Base-by-base conservation (phyloP, 2,888 invertebrate genomes). In the Rotaria sp. region DNA sequence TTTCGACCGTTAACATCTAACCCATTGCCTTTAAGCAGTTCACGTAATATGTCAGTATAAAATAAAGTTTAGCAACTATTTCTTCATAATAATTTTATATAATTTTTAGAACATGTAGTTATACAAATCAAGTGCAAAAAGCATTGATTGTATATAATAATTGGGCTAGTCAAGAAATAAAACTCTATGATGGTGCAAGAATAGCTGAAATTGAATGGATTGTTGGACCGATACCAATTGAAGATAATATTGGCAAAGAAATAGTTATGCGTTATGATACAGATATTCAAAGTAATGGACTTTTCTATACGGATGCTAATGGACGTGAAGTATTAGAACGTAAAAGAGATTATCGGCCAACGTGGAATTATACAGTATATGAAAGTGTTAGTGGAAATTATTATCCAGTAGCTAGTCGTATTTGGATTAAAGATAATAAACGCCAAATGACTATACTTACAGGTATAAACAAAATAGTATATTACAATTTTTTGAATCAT, bases 361-460 rank as follows among this genome's bases (percentile, higher is more conserved):
- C 95, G 0, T 97, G 94, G 94, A 41, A n/a, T n/a, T 85, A 85
- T 30, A 87, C 85, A 30, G 75, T 85, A n/a, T 84, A 85, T 18
- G 87, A 87, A 85, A 59, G 48, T 38, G 84, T 85, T 80, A 92
- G 96, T 0, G 95, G 94, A 0, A 99, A 99, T 90, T 99, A 97
- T 90, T 98, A 96, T 90, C 98, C 98, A 0, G 93, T 98, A 0
- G 96, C 95, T 0, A 94, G 95, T 24, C 93, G 94, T 89, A 95
- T 97, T 48, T 90, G 88, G 87, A 89, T 92, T n/a, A 86, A 67
- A 74, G 87, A 87, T 35, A 80, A 85, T 45, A 67, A 52, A 11
- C 41, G 89, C 87, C 85, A 88, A 86, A 84, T 89, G 87, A 88
- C 85, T 89, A 89, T 74, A 75, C 30, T 85, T 30, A 38, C 74